Percentiles rank a stretch among this genome's conserved stretches.
These are phyloP conservation scores for Cladopsammia gracilis DNA, from an alignment of 64 coral and sea anemone species.

Conservation along the genomic window DNA sequence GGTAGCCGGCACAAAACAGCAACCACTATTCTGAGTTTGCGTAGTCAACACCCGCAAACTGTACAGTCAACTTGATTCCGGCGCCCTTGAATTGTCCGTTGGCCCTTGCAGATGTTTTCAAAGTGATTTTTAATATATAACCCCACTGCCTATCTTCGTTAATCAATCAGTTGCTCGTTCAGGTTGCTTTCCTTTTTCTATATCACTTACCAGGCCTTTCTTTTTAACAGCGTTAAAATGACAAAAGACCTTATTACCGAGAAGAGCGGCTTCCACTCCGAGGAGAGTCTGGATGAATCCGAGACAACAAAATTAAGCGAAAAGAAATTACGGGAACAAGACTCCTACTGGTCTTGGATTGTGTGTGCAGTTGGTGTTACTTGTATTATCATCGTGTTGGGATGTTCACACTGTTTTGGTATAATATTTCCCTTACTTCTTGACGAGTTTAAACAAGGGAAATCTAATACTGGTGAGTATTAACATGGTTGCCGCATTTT, in stretches of 20 bases:
- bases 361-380: constrained; percentile 53
- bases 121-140: too few species aligned
- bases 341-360: constrained; percentile 51
- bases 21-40: too few species aligned
- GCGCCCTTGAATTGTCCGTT: too few species aligned
- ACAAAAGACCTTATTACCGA: not conserved
- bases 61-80: too few species aligned
- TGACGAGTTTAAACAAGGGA: constrained; percentile 62
- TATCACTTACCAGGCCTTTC: not conserved
- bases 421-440: constrained; percentile 57
- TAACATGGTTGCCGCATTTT: not conserved
- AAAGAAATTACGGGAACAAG: constrained; percentile 24
- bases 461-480: constrained; percentile 68
- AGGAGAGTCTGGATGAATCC: not conserved
- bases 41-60: too few species aligned
- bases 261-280: not conserved
- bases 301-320: not conserved
- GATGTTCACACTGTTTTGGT: constrained; percentile 51
- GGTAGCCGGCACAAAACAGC: too few species aligned
- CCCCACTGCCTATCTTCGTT: too few species aligned
- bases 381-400: constrained; percentile 26
- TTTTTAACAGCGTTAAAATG: not conserved
- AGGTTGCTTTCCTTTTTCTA: not conserved
- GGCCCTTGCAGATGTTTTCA: too few species aligned
- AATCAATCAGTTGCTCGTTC: too few species aligned